Evolutionary conservation across 2,888 invertebrate genomes (phyloP).

Genomic region (Sicus ferrugineus): DNA sequence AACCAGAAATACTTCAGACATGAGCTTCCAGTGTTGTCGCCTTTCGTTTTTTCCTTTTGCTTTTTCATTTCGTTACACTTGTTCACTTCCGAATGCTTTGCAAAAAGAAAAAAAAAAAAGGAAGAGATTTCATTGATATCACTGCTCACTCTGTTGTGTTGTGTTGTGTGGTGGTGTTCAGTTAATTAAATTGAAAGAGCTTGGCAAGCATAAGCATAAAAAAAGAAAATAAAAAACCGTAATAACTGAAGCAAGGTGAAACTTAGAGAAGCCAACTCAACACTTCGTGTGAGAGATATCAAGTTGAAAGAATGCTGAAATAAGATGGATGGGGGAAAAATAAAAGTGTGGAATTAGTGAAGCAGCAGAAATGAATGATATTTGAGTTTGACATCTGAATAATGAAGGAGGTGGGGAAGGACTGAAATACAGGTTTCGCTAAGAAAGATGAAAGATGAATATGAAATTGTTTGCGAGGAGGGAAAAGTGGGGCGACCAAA

Average conservation of each 20-base stretch:
- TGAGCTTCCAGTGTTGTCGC: not conserved
- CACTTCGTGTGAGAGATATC: not conserved
- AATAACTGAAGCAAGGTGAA: not conserved
- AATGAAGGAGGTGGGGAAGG: not conserved
- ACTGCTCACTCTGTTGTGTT: not conserved
- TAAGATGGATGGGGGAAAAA: not conserved
- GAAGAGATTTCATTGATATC: not conserved
- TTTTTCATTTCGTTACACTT: not conserved
- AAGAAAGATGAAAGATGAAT: not conserved
- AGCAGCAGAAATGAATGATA: not conserved
- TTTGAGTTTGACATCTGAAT: not conserved
- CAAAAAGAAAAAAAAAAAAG: too few species aligned
- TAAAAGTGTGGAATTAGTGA: not conserved
- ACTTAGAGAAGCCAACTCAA: not conserved
- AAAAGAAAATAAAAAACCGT: not conserved
- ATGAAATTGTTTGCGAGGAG: not conserved
- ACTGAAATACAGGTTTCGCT: not conserved
- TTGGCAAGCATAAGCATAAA: not conserved
- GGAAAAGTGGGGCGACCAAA: not conserved
- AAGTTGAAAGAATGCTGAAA: not conserved
- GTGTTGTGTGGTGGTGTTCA: not conserved
- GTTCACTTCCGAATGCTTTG: not conserved
- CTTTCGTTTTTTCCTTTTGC: not conserved
- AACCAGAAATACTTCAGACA: too few species aligned
- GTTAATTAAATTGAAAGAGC: not conserved